These are phyloP conservation scores for Atta colombica DNA, from an alignment of 1,140 invertebrate genomes.

Conservation along the genomic window DNA sequence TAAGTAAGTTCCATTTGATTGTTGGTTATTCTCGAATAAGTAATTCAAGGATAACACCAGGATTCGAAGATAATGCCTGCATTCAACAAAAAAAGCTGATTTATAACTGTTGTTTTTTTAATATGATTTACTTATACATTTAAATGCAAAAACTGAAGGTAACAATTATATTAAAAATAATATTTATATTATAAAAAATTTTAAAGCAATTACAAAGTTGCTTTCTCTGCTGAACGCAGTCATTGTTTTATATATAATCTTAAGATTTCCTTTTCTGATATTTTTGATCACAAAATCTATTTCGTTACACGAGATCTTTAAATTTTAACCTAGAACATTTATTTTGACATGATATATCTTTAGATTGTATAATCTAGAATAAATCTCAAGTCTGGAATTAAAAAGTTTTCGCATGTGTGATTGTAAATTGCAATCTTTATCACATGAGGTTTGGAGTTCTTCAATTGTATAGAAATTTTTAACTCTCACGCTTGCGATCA, in stretches of 20 bases:
- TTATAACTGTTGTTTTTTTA: no score
- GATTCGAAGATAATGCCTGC: not conserved
- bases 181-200: no score
- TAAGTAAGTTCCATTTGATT: not conserved
- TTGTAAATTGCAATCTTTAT: not conserved
- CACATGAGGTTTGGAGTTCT: not conserved
- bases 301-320: not conserved
- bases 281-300: not conserved
- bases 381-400: not conserved
- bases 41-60: not conserved
- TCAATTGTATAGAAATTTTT: not conserved
- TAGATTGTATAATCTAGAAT: not conserved
- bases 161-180: no score
- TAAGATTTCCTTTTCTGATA: not conserved
- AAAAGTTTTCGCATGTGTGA: not conserved
- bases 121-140: no score
- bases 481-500: not conserved
- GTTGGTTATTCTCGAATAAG: not conserved
- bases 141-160: no score
- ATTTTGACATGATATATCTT: no score
- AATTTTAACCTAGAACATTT: no score
- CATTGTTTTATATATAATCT: not conserved
- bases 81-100: no score
- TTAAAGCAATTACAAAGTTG: no score
- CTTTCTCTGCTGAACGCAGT: no score